Percentiles rank a stretch among this genome's conserved stretches.
phyloP scores from a whole-genome alignment of 2,888 invertebrate species.

The Stenolophus ochropezus region DNA sequence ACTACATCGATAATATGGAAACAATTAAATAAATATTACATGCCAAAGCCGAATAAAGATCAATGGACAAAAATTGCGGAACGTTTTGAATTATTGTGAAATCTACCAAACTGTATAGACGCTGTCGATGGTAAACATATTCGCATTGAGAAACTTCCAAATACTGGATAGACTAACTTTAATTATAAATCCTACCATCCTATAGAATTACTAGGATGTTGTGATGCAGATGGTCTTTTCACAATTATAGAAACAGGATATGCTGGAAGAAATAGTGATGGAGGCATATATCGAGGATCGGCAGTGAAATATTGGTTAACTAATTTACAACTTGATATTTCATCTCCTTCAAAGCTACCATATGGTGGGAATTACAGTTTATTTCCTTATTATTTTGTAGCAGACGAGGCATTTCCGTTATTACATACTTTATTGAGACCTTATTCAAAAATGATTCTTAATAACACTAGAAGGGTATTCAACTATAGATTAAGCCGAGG shows the following conservation, averaged over 20 bases:
- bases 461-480: conserved; percentile 63
- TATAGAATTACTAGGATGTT: conserved; percentile 65
- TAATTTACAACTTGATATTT: conserved; percentile 58
- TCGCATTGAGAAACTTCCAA: conserved; percentile 65
- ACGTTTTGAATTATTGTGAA: conserved; percentile 65
- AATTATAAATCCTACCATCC: conserved; percentile 67
- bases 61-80: conserved; percentile 64
- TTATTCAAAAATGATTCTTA: conserved; percentile 62
- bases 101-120: conserved; percentile 66
- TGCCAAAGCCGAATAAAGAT: conserved; percentile 62
- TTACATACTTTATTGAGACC: conserved; percentile 64
- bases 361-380: conserved; percentile 55
- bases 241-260: conserved; percentile 64
- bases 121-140: conserved; percentile 66
- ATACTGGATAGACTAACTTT: conserved; percentile 64
- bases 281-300: conserved; percentile 62
- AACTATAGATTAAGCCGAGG: conserved; percentile 63
- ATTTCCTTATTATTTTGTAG: conserved; percentile 63
- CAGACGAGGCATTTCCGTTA: conserved; percentile 65
- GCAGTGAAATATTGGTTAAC: conserved; percentile 62
- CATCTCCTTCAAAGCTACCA: conserved; percentile 50
- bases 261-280: conserved; percentile 24
- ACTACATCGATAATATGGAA: conserved; percentile 64
- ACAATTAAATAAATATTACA: conserved; percentile 61
- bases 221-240: conserved; percentile 67